Base-by-base conservation (phyloP, 92 coral and sea anemone species). In the Isaurus tuberculatus region DNA sequence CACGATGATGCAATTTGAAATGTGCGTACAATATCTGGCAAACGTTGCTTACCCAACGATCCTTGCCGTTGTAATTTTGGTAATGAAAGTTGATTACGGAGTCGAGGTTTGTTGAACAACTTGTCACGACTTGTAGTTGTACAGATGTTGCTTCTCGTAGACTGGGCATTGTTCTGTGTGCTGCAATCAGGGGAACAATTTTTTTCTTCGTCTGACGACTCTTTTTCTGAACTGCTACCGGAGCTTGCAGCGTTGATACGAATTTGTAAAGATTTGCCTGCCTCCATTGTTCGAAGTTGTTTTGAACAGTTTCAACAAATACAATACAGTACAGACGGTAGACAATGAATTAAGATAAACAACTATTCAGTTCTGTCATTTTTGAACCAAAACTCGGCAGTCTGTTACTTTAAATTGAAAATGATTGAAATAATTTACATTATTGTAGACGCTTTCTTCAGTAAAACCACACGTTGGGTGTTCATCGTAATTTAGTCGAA, bases 1-100 rank as follows among this genome's bases (percentile, higher is more conserved):
- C 91, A 92, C 26, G 91, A 61, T 20, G 86, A 77, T 0, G 93
- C 92, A 26, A 89, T 70, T 65, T 92, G 95, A 1, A 92, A 37
- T 33, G 95, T 92, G 30, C 92, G 92, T 10, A 90, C 92, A 19
- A 89, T 67, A 13, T 83, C 27, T 16, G 83, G 84, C 23, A 89
- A 77, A 19, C 53, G 22, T 36, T 36, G 70, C 49, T 8, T 19
- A 2, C 33, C 33, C 10, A 5, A 16, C 5, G 70, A 22, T n/a
- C 27, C 26, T 4, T n/a, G 17, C 4, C 14, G 48, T 17, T 13
- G 11, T n/a, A 14, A 3, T 58, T 25, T 77, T 60, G 46, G 69
- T 34, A 20, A n/a, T 33, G 82, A 13, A 27, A 57, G 25, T 11
- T 55, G 32, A n/a, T 20, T 19, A 5, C 48, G 49, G 14, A 57